These are phyloP conservation scores for Malurus cyaneus DNA, from an alignment of 2,113 vertebrate genomes.

Conservation along the genomic window DNA sequence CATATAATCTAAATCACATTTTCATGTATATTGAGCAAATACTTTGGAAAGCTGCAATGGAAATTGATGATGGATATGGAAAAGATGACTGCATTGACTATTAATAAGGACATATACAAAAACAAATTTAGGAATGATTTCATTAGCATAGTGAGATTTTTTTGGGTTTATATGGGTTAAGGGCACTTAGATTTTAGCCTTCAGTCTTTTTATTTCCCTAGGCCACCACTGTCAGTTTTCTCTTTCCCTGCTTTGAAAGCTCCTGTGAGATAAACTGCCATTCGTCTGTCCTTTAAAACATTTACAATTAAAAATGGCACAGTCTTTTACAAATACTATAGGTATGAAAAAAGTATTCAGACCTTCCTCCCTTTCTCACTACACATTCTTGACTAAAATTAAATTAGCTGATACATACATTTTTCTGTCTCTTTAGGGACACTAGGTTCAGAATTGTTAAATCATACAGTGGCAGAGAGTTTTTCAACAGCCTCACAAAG, in stretches of 20 bases:
- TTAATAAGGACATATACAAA: background rate
- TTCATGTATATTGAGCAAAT: background rate
- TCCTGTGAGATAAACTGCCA: background rate
- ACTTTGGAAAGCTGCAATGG: background rate
- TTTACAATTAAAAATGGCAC: background rate
- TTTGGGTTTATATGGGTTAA: background rate
- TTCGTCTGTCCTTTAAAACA: background rate
- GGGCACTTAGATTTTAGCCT: background rate
- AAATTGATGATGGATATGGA: background rate
- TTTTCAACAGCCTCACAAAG: background rate
- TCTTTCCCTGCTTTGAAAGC: background rate
- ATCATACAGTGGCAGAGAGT: background rate
- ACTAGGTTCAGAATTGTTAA: background rate
- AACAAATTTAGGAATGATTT: background rate
- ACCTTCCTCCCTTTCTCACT: background rate
- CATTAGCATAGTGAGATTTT: background rate
- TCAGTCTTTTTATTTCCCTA: background rate
- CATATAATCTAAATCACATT: background rate
- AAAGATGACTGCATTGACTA: background rate
- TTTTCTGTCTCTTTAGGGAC: background rate
- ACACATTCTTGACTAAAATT: background rate
- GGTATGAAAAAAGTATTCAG: background rate
- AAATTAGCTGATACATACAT: background rate
- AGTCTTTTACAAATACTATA: background rate
- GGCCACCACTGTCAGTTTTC: background rate